phyloP scores from a whole-genome alignment of 2,113 vertebrate species.

The Anarhynchus alexandrinus region DNA sequence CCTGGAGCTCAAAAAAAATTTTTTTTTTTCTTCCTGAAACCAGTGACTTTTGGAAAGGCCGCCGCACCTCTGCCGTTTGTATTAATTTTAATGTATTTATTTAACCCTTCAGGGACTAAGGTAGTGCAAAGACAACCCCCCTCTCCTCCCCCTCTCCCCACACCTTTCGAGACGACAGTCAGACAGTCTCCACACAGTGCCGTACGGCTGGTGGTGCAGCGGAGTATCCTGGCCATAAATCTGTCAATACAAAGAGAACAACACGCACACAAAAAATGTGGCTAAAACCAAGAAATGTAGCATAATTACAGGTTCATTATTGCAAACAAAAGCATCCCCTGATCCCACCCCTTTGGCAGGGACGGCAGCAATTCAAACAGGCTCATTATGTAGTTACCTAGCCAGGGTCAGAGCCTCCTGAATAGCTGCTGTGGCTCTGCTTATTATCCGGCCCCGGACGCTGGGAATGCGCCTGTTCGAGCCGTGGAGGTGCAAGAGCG shows the following conservation, averaged over 20 bases:
- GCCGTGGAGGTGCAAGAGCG: neutral
- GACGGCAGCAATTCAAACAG: slow-evolving; percentile 67
- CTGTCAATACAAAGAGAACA: slow-evolving; percentile 73
- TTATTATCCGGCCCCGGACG: slow-evolving; percentile 33
- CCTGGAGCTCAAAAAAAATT: neutral
- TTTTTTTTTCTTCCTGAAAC: neutral
- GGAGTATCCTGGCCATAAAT: slow-evolving; percentile 65
- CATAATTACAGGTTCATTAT: slow-evolving; percentile 75
- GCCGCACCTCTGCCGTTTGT: neutral
- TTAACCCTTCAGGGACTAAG: slow-evolving; percentile 4
- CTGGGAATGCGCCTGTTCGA: slow-evolving; percentile 30
- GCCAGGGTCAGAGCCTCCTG: slow-evolving; percentile 63
- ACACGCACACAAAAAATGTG: slow-evolving; percentile 64
- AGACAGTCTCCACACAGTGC: slow-evolving; percentile 61
- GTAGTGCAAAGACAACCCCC: neutral
- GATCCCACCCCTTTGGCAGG: slow-evolving; percentile 72
- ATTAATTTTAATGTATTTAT: neutral
- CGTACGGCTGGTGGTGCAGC: neutral
- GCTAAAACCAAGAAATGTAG: slow-evolving; percentile 72
- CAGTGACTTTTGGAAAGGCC: neutral
- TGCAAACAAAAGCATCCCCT: slow-evolving; percentile 73
- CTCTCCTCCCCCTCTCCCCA: neutral
- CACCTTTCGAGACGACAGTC: slow-evolving; percentile 34
- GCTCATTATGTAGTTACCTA: slow-evolving; percentile 74
- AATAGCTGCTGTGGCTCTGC: slow-evolving; percentile 48